Evolutionary conservation across 37 sponge, comb jelly and placozoan species (phyloP).

Genomic region (Halichondria panicea): DNA sequence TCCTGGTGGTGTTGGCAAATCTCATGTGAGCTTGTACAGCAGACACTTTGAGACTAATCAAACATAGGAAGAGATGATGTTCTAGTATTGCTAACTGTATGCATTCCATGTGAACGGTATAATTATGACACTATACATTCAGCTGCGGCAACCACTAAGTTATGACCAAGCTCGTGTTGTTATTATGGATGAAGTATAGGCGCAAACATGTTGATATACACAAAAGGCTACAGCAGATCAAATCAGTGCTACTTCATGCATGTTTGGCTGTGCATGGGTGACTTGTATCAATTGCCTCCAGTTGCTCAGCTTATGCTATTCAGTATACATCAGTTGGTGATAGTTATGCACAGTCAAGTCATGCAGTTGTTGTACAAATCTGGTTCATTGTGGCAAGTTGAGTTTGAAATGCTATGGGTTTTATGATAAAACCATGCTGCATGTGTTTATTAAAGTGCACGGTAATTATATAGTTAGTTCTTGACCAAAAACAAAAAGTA

Average conservation of each 20-base stretch:
- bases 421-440: too few relatives aligned
- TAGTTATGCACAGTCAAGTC: slow-evolving; percentile 19
- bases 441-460: too few relatives aligned
- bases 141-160: slow-evolving; percentile 14
- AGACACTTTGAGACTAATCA: slow-evolving; percentile 22
- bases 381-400: slow-evolving; percentile 39
- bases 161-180: slow-evolving; percentile 20
- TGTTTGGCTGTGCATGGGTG: slow-evolving; percentile 41
- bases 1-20: slow-evolving; percentile 57
- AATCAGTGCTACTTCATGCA: slow-evolving; percentile 1
- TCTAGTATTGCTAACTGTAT: slow-evolving; percentile 39
- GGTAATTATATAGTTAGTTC: too few relatives aligned
- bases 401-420: slow-evolving; percentile 41
- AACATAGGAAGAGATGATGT: slow-evolving; percentile 27
- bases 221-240: slow-evolving; percentile 35
- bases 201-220: slow-evolving; percentile 31
- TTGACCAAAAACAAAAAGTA: too few relatives aligned
- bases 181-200: slow-evolving; percentile 68
- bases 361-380: slow-evolving; percentile 42
- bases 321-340: slow-evolving; percentile 22
- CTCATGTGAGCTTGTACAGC: slow-evolving; percentile 27
- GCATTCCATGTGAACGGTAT: slow-evolving; percentile 49
- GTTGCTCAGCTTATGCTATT: slow-evolving; percentile 14
- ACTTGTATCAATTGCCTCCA: slow-evolving; percentile 41
- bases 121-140: slow-evolving; percentile 42